A percentile compares a stretch with the other conserved stretches of the same genome.
These are phyloP conservation scores for Toxotes lorentzi DNA, from an alignment of 2,797 vertebrate genomes.

Conservation along the genomic window DNA sequence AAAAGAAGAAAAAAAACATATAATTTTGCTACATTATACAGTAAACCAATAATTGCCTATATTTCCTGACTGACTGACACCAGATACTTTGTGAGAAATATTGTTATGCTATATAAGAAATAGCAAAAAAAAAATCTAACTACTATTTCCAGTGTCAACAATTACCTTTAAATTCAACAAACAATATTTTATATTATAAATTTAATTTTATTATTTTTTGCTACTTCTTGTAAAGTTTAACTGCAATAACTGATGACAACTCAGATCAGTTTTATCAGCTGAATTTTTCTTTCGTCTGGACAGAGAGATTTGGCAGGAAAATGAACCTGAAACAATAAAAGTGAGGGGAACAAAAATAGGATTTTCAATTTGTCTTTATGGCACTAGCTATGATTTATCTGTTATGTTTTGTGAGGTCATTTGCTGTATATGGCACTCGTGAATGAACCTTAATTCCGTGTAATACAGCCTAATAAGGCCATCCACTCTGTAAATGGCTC, in stretches of 20 bases:
- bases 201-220: too few species aligned
- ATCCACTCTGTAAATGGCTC: constrained; percentile 12
- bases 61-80: background rate
- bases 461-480: constrained; percentile 9
- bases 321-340: too few species aligned
- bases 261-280: background rate
- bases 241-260: background rate
- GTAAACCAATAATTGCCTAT: background rate
- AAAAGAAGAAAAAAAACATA: background rate
- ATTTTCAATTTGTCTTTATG: background rate
- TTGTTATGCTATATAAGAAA: background rate
- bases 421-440: background rate
- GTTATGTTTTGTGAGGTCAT: constrained; percentile 10
- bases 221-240: too few species aligned
- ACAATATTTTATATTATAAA: too few species aligned
- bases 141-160: background rate
- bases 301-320: too few species aligned
- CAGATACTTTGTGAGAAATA: background rate
- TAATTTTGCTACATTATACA: background rate
- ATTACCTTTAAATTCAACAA: background rate
- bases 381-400: background rate
- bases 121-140: background rate
- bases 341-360: too few species aligned
- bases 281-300: background rate
- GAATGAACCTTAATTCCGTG: constrained; percentile 12